Base-by-base conservation (phyloP, 1,140 invertebrate species). In the Drosophila bipectinata region DNA sequence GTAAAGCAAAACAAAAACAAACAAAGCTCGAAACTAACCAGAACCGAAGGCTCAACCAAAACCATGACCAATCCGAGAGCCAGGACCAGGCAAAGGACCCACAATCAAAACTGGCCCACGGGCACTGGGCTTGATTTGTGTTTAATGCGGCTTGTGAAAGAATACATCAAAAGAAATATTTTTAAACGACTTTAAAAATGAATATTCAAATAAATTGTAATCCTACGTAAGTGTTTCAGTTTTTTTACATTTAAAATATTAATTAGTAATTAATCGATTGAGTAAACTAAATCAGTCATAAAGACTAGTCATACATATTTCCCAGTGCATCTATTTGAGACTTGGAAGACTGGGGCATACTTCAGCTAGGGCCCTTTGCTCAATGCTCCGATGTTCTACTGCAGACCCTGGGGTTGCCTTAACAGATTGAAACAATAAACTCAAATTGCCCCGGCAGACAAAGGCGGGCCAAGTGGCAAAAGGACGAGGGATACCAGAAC, bases 391-490 rank as follows among this genome's bases (percentile, higher is more conserved):
- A 44, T 18, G 37, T 32, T 15, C 48, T 18, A 32, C 49, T 32
- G 24, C 49, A 54, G 59, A 48, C 44, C 53, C 52, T 55, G 32
- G 66, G 41, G 51, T 68, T 57, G 44, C 58, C 77, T 67, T 51
- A 87, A 81, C 81, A 77, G 77, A 81, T 81, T 87, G 81, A 64
- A 78, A 81, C 81, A 87, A 85, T 85, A 87, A 85, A 80, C 41
- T 64, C 30, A 72, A 80, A 76, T 76, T 64, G 72, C 64, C 69
- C 62, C 52, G 34, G 21, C 44, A 61, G 63, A 53, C 28, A 48
- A 8, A 18, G 30, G 30, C 15, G 44, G 18, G 18, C 44, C 15
- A 39, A 30, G 15, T 21, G 34, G 14, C 14, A 32, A 32, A 21
- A 26, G 30, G 26, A 34, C 5, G 41, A 28, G 12, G 63, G 18